Evolutionary conservation across 1,140 invertebrate species (phyloP), one percentile per base, ranked within the genome.

Genomic region (Drosophila sp.): DNA sequence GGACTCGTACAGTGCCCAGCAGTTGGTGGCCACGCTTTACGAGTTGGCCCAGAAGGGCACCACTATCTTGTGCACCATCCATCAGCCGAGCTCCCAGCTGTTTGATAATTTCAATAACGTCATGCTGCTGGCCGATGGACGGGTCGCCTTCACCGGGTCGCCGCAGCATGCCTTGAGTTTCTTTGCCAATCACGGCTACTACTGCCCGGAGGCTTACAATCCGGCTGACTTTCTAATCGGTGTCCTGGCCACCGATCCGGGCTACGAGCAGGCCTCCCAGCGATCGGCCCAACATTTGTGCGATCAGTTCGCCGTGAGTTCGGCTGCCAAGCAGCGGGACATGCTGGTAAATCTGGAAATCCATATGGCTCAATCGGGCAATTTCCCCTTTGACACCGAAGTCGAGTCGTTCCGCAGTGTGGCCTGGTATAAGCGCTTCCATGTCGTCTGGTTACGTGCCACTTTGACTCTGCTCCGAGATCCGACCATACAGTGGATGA

Each of bases 1-100:
- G 50, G 98, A 99, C 92, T 97, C 98, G 0, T 98, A 95, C 81
- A 98, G 98, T 85, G 98, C 98, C 0, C 95, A 96, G 76, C 97
- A 97, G 91, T 92, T 99, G 50, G 94, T 99, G n/a, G 92, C 93
- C 2, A 94, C 96, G 77, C 93, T 98, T 90, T 95, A 95, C 44
- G 92, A 93, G 29, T 94, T 96, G 86, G 94, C 95, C 1, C 91
- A 93, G 11, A 91, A 93, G 62, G 96, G 97, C 23, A 96, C 96
- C 83, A 98, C 98, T 0, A 96, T 99, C 2, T 92, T 99, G 25
- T 98, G 97, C 86, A 99, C 98, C 10, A 99, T 99, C 76, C 98
- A 99, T 92, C 98, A 86, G 79, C 98, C 98, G 0, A 98, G 97
- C n/a, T 98, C 97, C 0, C 96, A 98, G 79, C 94, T 99, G 33